A percentile compares a stretch with the other conserved stretches of the same genome.
These are phyloP conservation scores for Acanthopagrus latus DNA, from an alignment of 2,797 vertebrate genomes.

Conservation along the genomic window DNA sequence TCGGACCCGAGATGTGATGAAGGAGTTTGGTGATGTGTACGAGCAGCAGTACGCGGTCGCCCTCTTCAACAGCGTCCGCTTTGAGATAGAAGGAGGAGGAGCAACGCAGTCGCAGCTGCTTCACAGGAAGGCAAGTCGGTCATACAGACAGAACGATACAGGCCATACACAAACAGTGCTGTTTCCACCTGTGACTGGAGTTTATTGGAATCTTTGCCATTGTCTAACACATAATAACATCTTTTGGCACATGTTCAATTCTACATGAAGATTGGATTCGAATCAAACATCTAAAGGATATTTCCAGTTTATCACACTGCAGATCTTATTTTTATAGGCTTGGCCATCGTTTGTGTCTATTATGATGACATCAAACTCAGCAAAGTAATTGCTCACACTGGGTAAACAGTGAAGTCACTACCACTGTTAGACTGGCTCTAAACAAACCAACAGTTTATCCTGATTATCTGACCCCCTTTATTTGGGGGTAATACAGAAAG, in stretches of 20 bases:
- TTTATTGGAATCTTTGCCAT: neutral
- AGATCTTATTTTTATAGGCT: neutral
- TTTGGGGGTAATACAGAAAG: neutral
- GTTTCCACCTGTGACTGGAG: neutral
- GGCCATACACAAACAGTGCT: neutral
- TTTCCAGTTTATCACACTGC: neutral
- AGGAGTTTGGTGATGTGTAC: slow-evolving; percentile 88
- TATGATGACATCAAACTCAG: neutral
- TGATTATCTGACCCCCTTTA: neutral
- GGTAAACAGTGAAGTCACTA: neutral
- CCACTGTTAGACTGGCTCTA: no score
- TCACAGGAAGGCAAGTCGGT: slow-evolving; percentile 91
- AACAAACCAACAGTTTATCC: neutral
- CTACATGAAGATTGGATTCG: neutral
- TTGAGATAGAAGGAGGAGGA: slow-evolving; percentile 92
- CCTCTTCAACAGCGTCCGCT: slow-evolving; percentile 94
- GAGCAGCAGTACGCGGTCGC: slow-evolving; percentile 93
- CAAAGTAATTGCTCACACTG: neutral
- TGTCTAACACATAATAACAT: neutral
- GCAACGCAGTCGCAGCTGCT: slow-evolving; percentile 92
- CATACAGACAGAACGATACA: neutral
- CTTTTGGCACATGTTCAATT: neutral
- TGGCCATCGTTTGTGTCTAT: neutral
- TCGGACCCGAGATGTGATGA: slow-evolving; percentile 87
- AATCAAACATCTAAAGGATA: neutral